phyloP scores from a whole-genome alignment of 2,888 invertebrate species.

The Troides oblongomaculatus region DNA sequence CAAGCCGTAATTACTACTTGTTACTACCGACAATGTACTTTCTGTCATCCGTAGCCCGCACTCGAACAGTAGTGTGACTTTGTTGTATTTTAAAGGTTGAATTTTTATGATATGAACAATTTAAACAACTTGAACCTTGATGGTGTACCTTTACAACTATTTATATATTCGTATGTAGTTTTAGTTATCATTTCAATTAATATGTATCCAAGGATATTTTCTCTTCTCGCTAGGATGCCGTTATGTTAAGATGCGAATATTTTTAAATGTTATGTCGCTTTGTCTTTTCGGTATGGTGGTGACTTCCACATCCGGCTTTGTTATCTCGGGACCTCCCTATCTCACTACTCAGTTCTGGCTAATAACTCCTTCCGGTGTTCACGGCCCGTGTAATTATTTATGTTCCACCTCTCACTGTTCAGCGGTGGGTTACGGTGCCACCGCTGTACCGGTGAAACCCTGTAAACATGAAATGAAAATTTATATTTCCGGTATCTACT shows the following conservation, averaged over 20 bases:
- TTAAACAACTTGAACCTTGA: no score
- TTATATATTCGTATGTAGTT: background rate
- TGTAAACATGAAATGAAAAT: background rate
- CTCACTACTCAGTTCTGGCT: conserved; percentile 35
- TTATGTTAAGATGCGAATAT: background rate
- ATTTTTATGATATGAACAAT: no score
- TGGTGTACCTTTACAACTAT: background rate
- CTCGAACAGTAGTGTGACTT: conserved; percentile 3
- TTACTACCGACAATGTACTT: conserved; percentile 21
- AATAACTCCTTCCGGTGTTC: conserved; percentile 51
- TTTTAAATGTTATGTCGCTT: conserved; percentile 4
- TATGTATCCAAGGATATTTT: background rate
- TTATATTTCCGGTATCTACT: background rate
- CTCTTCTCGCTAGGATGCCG: background rate
- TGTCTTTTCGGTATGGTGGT: conserved; percentile 8
- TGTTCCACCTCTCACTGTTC: conserved; percentile 42
- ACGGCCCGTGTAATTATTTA: conserved; percentile 61
- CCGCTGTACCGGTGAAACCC: conserved; percentile 8
- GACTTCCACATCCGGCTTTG: conserved; percentile 19
- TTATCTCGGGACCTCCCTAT: conserved; percentile 32
- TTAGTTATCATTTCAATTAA: background rate
- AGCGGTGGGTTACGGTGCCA: conserved; percentile 25
- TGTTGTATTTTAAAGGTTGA: conserved; percentile 4
- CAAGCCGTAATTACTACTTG: conserved; percentile 32
- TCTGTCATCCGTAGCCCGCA: conserved; percentile 2